Evolutionary conservation across 2,797 vertebrate genomes (phyloP).

Genomic region (Cercopithecus diana): DNA sequence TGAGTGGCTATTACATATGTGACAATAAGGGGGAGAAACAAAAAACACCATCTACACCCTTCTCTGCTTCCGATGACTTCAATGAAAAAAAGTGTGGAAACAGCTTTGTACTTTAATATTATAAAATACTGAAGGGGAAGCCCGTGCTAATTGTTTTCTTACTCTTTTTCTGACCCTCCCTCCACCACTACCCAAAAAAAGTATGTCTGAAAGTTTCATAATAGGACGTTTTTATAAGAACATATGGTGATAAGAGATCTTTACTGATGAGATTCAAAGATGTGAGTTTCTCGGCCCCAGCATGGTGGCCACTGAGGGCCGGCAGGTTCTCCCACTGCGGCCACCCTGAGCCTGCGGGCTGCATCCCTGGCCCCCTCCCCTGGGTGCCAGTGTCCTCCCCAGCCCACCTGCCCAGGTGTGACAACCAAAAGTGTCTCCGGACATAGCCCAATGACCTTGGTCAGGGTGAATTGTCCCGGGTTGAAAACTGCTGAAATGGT

Average conservation of each 20-base stretch:
- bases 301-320: neutral
- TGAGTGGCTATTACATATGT: rapidly evolving
- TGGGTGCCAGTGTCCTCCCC: rapidly evolving
- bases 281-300: neutral
- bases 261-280: neutral
- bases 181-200: neutral
- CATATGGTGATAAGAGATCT: rapidly evolving
- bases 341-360: neutral
- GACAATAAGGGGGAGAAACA: rapidly evolving
- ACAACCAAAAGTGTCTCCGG: neutral
- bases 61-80: neutral
- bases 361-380: neutral
- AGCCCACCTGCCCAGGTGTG: no score
- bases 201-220: neutral
- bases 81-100: neutral
- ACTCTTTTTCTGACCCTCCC: neutral
- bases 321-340: neutral
- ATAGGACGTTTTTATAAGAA: neutral
- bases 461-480: rapidly evolving
- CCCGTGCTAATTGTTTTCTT: neutral
- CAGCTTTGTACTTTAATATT: neutral
- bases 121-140: neutral
- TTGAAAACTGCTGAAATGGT: neutral
- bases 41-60: neutral
- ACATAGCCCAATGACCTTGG: neutral